A percentile compares a stretch with the other conserved stretches of the same genome.
These are phyloP conservation scores for Menura novaehollandiae DNA, from an alignment of 2,113 vertebrate genomes.

Conservation along the genomic window DNA sequence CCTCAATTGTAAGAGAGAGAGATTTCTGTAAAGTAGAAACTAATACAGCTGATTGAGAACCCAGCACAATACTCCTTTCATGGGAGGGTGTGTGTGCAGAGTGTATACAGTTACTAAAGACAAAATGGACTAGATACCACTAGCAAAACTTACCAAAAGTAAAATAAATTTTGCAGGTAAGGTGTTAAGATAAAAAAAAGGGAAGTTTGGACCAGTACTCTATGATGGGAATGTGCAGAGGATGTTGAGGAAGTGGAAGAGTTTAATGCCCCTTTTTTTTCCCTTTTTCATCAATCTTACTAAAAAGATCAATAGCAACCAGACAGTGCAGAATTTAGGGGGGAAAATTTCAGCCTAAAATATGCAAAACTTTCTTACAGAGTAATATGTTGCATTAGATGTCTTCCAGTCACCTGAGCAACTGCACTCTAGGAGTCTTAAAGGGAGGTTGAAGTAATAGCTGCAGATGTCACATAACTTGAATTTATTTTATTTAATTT, in stretches of 20 bases:
- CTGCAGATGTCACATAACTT: background rate
- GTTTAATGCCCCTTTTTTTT: background rate
- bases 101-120: background rate
- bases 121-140: background rate
- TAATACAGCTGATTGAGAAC: background rate
- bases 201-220: background rate
- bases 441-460: background rate
- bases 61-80: background rate
- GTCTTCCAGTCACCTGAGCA: background rate
- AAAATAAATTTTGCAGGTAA: background rate
- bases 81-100: fast-evolving
- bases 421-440: background rate
- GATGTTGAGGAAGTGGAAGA: background rate
- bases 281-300: background rate
- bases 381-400: background rate
- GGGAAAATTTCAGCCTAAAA: background rate
- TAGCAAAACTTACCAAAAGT: background rate
- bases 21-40: background rate
- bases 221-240: background rate
- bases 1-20: background rate
- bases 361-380: background rate
- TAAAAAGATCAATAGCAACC: background rate
- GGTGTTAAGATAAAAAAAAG: background rate
- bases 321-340: background rate
- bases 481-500: background rate